Base-by-base conservation (phyloP, 2,113 vertebrate genomes). In the Phalacrocorax carbo region DNA sequence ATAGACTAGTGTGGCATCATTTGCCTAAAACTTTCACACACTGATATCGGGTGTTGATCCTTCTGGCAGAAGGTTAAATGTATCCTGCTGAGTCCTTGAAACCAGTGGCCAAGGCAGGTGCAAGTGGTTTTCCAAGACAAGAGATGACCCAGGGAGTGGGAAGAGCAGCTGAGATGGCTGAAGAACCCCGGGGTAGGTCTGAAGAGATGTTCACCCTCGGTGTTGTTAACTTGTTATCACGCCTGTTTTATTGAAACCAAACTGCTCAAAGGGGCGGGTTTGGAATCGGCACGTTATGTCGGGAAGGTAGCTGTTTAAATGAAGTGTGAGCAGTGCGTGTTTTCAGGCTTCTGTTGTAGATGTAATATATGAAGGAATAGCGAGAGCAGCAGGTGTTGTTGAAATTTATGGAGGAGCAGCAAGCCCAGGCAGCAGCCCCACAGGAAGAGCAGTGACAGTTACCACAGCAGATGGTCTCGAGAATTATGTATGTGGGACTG, bases 221-320 rank as follows among this genome's bases (percentile, higher is more conserved):
- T 1, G 0, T 23, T 61, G 72, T 46, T 72, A 44, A 52, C 77
- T 93, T 0, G 0, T 85, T 84, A 44, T 54, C 88, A 23, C 5
- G 0, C 21, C 52, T 84, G 29, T 65, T 86, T 87, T 51, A 79
- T 76, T 79, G 77, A 54, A 82, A 91, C 44, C 66, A 54, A 84
- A 15, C 34, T 12, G 27, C 54, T 72, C 13, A 0, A 21, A 81
- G 64, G 60, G 62, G 58, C 6, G 5, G 77, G 29, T 57, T n/a
- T 0, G 4, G 80, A 79, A 18, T 42, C 0, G 0, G 71, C 0
- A 0, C 0, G 0, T 46, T 72, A 1, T 21, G 51, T 34, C 0
- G 0, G 61, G 52, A 84, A 92, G 46, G 77, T 52, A n/a, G 38
- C 57, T 87, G 69, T 12, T 68, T 12, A n/a, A 49, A 71, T 54